Percentiles rank a stretch among this genome's conserved stretches.
These are phyloP conservation scores for Orthosia gothica DNA, from an alignment of 2,888 invertebrate species.

Conservation along the genomic window DNA sequence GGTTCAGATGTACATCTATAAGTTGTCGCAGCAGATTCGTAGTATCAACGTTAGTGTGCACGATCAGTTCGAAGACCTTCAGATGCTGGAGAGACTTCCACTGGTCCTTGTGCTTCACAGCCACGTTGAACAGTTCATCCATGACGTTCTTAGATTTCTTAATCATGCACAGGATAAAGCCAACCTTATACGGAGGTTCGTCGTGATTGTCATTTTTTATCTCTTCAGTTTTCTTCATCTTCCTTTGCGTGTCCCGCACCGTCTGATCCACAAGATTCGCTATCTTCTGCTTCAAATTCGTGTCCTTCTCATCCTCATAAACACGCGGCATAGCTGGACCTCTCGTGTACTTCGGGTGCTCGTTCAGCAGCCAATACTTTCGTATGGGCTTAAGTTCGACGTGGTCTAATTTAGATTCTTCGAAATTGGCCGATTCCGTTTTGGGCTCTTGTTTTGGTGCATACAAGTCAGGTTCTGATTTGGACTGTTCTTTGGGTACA, in stretches of 20 bases:
- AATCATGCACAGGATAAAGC: constrained; percentile 83
- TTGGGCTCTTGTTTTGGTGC: neutral
- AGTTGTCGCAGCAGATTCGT: constrained; percentile 83
- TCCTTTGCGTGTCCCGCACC: constrained; percentile 78
- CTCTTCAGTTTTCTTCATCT: constrained; percentile 74
- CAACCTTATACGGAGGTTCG: constrained; percentile 78
- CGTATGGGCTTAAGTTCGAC: constrained; percentile 32
- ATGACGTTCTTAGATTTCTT: constrained; percentile 82
- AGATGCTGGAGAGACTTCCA: constrained; percentile 86
- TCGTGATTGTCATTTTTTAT: constrained; percentile 73
- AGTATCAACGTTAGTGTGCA: constrained; percentile 86
- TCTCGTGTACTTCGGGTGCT: neutral
- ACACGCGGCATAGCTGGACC: neutral
- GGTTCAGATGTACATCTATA: constrained; percentile 80
- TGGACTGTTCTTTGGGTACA: neutral
- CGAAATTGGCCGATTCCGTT: constrained; percentile 11
- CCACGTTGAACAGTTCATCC: constrained; percentile 85
- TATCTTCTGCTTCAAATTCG: constrained; percentile 81
- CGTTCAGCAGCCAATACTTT: constrained; percentile 49
- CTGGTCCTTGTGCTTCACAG: constrained; percentile 82
- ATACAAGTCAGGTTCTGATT: neutral
- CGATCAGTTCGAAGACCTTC: constrained; percentile 85
- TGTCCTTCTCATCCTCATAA: constrained; percentile 72
- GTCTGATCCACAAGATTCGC: constrained; percentile 80
- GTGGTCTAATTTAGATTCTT: constrained; percentile 2